Evolutionary conservation across 2,797 vertebrate species (phyloP), one percentile per base, ranked within the genome.

Genomic region (Catharus ustulatus): DNA sequence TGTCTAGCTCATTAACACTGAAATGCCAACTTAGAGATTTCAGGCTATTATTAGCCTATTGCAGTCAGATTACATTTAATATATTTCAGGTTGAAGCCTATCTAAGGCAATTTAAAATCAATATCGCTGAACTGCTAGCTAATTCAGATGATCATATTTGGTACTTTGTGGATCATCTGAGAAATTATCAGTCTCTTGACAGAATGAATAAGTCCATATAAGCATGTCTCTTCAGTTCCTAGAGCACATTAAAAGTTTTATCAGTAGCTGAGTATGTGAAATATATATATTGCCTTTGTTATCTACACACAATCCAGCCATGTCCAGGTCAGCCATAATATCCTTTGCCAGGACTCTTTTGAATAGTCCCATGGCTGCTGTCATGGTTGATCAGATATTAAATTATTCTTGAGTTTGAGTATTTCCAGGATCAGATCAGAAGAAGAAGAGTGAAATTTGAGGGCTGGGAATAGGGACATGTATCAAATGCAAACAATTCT

Each of bases 61-160:
- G 26, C 43, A 89, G 72, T 27, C 36, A 80, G 52, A 73, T 90
- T 89, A 23, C 20, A 62, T 51, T 51, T 80, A 48, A 77, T 87
- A 17, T 67, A 54, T 82, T 89, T 84, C 17, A 82, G 27, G 17
- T 23, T 76, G 45, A 88, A 84, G 13, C 15, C 66, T 72, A n/a
- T 62, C 22, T 89, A 89, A 90, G 21, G 22, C 46, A 87, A 82
- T 82, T 89, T 67, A 71, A 93, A 90, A 92, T 92, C 84, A 74
- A 4, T 90, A 79, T 72, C 90, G 68, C 46, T 77, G 38, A 85
- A 58, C 49, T 38, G 8, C 11, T 72, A 21, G 38, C 21, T 84
- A 59, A 63, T 87, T 87, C 61, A 79, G 61, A 63, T 1, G 3
- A 40, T 57, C 16, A 15, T 83, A 62, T 72, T 89, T 86, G 0